Evolutionary conservation across 2,888 invertebrate genomes (phyloP), one percentile per base, ranked within the genome.

Genomic region (Ommatoiulus sabulosus): DNA sequence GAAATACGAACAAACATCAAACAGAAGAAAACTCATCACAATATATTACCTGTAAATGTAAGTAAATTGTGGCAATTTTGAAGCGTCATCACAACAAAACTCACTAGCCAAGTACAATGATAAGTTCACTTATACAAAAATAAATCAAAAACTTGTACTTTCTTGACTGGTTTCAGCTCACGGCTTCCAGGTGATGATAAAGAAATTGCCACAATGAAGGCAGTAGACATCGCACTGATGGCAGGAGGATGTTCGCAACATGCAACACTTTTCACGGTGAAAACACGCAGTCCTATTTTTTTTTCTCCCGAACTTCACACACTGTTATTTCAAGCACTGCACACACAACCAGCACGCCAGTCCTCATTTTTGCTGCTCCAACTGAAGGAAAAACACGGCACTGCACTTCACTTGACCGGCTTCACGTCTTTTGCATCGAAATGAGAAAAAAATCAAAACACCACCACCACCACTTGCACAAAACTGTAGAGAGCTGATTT

Each of bases 401-500:
- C 57, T 57, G 57, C 57, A 57, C 57, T 57, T 57, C 57, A 57
- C 57, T 12, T 57, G 57, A 57, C 57, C 17, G 57, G 57, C 57
- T 17, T 57, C 57, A 17, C 57, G 57, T 57, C 57, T 57, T 35
- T 57, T 57, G 57, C 57, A 57, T 57, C 17, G 57, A 12, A 12
- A 57, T 57, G 57, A 57, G 57, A 57, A 57, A 57, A 46, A 57
- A 57, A 57, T 57, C 57, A 57, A 57, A 57, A 57, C 57, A 17
- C 57, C 84, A 84, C 84, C 84, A 84, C 43, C 84, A 84, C 35
- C 24, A 84, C 84, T 84, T 84, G 84, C 84, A 84, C 84, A 84
- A 17, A 84, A 84, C 17, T 84, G 57, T 57, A 57, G 57, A 57
- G 57, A 57, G 57, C 15, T 57, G 57, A 57, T 57, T 57, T 12